Evolutionary conservation across 92 coral and sea anemone genomes (phyloP), one percentile per base, ranked within the genome.

Genomic region (Actinostola sp.): DNA sequence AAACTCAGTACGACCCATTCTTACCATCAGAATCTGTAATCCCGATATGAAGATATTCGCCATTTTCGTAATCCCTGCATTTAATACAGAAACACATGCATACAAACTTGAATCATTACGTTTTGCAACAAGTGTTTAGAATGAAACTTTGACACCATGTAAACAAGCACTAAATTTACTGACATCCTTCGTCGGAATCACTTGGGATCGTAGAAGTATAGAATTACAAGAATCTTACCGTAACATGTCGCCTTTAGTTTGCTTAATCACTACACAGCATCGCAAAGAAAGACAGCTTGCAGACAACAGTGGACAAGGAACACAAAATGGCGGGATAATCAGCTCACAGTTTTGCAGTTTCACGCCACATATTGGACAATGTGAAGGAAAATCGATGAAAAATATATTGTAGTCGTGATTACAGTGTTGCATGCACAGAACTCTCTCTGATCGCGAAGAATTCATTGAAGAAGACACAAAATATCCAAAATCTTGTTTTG

Each of bases 361-460:
- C n/a, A 54, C 55, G 15, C 72, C 80, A 58, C 97, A 91, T 27
- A 91, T 53, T 2, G 92, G 90, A 64, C 97, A 91, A 23, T 54
- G 68, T 25, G 79, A 71, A 14, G 97, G 97, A 53, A 91, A 87
- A 34, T 73, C 72, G 16, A 74, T 48, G 74, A 76, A 91, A 65
- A 91, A 80, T 56, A 91, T 84, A 77, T 84, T 87, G 28, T 21
- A 54, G 6, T 81, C 66, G 31, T 57, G 61, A 26, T 80, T 82
- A 49, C 97, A 91, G 54, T 91, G 97, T 72, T 89, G 89, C 90
- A 91, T 87, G 23, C 97, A 91, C 77, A 86, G 85, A 30, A 91
- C 41, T 24, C 59, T 60, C 0, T 77, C 89, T 51, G 35, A 23
- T 15, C 54, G 15, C 42, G 33, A 2, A 55, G 35, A 72, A 65